Evolutionary conservation across 2,797 vertebrate genomes (phyloP), one percentile per base, ranked within the genome.

Genomic region (Trematomus bernacchii): DNA sequence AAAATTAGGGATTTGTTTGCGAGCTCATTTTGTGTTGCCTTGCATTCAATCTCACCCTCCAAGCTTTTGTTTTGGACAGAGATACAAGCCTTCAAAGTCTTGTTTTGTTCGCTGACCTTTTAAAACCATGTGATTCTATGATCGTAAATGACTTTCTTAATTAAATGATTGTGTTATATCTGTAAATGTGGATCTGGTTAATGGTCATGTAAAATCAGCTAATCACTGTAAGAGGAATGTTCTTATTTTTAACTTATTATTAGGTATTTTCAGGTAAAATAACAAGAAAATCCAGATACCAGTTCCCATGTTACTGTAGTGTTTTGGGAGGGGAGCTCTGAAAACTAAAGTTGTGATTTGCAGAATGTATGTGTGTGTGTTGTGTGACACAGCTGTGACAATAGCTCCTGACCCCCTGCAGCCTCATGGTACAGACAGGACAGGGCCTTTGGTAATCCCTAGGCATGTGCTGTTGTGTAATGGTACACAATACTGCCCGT

Each of bases 381-480:
- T 83, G 74, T 80, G 76, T 80, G 69, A 81, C 79, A 89, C 84
- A 88, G 85, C 74, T 85, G 81, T 88, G 87, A 90, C 84, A 89
- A 91, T 87, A 84, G 85, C 85, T 57, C 1, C 65, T 66, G 86
- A 85, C 89, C 90, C 87, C 87, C 89, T 63, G 80, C 80, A 76
- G 90, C 87, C 83, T 82, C 65, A 73, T 59, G 71, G 69, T 79
- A 77, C 87, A 81, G 85, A 82, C 81, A 62, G 89, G 75, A 86
- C 85, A 80, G 87, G 81, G 89, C 84, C 87, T 23, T 37, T n/a
- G 47, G 77, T 76, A 92, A 94, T 94, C 91, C 91, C 64, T 81
- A 88, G 92, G 91, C 89, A 93, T 94, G 91, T 90, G 90, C 90
- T 89, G 85, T 85, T 90, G 85, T 87, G 86, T 89, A 89, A 86